Base-by-base conservation (phyloP, 1,140 invertebrate genomes). In the Ceratosolen solmsi region DNA sequence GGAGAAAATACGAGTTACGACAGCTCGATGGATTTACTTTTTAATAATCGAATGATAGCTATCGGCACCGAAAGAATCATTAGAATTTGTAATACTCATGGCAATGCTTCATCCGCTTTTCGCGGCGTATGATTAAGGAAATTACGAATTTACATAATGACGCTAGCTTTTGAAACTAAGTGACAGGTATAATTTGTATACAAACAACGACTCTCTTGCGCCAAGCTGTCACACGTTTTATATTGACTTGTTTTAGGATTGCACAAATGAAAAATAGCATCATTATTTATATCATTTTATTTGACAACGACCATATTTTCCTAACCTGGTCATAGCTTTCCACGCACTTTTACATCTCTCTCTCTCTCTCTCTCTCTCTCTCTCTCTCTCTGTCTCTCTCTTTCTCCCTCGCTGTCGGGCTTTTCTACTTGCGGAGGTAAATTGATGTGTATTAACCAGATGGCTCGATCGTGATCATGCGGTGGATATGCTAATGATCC, bases 141-240 rank as follows among this genome's bases (percentile, higher is more conserved):
- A 78, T 78, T 78, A 54, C n/a, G 25, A 71, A 77, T 82, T 82
- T 82, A 65, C 81, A 78, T 82, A 82, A 82, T 82, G 74, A 75
- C 60, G 58, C 49, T 2, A 36, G 27, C 49, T 79, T 33, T 81
- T 74, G 79, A 83, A 84, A 82, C 81, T 75, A 82, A 82, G 79
- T 85, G 85, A 84, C 82, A 84, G 85, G 81, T 54, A 65, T 49
- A 80, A 83, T 83, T 79, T 83, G 78, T 83, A 83, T 58, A 51
- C 15, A 70, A 73, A 73, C 51, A 25, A 33, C 41, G 36, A 51
- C 68, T 76, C 54, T 33, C 70, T 38, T 54, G 56, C 71, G 71
- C 71, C 78, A 73, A 63, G 70, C 54, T 73, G 71, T 63, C 79
- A 65, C 51, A 15, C 33, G 13, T 56, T 76, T 54, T 70, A 22